Percentiles rank a stretch among this genome's conserved stretches.
Evolutionary conservation across 2,113 vertebrate species (phyloP).

Genomic region (Salvelinus namaycush): DNA sequence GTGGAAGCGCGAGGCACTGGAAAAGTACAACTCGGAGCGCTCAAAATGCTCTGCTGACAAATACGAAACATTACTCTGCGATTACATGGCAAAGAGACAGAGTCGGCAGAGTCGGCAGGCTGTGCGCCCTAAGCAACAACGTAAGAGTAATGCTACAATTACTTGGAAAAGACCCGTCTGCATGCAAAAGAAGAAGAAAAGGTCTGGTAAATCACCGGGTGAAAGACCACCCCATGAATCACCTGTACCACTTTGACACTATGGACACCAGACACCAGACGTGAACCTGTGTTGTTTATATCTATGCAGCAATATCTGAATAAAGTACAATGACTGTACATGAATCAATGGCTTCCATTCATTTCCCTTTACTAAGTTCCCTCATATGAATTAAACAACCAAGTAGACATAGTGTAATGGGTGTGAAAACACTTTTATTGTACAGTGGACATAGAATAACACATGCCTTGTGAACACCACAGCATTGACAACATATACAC

Average conservation of each 20-base stretch:
- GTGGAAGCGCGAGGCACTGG: background rate
- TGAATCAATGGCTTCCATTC: background rate
- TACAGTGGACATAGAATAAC: background rate
- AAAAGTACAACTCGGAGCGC: background rate
- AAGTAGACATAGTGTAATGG: background rate
- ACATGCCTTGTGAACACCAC: background rate
- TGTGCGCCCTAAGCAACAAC: background rate
- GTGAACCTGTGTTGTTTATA: background rate
- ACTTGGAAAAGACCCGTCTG: conserved; percentile 2
- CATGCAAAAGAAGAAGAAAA: conserved; percentile 1
- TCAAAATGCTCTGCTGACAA: background rate
- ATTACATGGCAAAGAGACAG: background rate
- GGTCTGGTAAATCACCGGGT: background rate
- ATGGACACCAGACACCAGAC: background rate
- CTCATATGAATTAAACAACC: background rate
- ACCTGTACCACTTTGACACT: background rate
- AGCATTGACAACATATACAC: background rate
- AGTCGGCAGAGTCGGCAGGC: background rate
- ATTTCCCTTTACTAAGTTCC: background rate
- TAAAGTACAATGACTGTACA: background rate
- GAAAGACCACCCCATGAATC: background rate
- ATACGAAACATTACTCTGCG: background rate
- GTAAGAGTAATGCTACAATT: background rate
- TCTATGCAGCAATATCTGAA: background rate
- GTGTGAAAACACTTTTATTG: background rate